Conservation (phyloP, 2,888 invertebrate genomes). For the Timema podura region DNA sequence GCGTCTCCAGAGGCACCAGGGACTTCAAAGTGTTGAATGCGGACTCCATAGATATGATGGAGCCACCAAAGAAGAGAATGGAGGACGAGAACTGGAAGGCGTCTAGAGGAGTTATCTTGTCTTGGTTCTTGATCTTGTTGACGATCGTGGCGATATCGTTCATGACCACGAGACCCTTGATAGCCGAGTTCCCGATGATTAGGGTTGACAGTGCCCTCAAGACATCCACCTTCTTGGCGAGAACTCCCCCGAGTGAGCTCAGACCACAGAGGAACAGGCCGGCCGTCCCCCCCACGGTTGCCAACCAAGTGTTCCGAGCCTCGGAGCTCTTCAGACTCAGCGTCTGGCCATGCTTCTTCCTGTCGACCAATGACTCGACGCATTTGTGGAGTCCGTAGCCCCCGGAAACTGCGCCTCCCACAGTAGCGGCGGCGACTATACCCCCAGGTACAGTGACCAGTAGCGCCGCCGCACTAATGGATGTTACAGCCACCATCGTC, state of each 20-base stretch:
- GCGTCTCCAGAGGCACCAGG: background rate
- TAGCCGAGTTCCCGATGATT: slow-evolving; percentile 5
- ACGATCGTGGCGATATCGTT: slow-evolving; percentile 14
- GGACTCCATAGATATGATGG: slow-evolving; percentile 6
- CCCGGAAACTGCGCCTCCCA: slow-evolving; percentile 18
- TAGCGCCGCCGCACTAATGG: slow-evolving; percentile 18
- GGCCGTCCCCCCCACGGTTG: background rate
- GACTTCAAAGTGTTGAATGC: slow-evolving; percentile 10
- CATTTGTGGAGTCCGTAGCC: slow-evolving; percentile 12
- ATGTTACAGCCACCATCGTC: slow-evolving; percentile 8
- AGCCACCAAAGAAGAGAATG: slow-evolving; percentile 21
- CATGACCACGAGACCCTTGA: slow-evolving; percentile 18
- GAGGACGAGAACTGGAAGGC: slow-evolving; percentile 22
- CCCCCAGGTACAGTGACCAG: slow-evolving; percentile 17
- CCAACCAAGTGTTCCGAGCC: slow-evolving; percentile 14
- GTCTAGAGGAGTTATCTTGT: slow-evolving; percentile 20
- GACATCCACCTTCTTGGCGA: background rate
- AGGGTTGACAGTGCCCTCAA: background rate
- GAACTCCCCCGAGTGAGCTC: background rate
- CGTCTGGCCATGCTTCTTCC: slow-evolving; percentile 20
- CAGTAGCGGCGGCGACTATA: slow-evolving; percentile 11
- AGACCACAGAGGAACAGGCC: slow-evolving; percentile 10
- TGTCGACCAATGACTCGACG: slow-evolving; percentile 15
- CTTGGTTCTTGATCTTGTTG: slow-evolving; percentile 11
- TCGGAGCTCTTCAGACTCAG: slow-evolving; percentile 18